These are phyloP conservation scores for Phocoena phocoena DNA, from an alignment of 2,113 vertebrate genomes.

Conservation along the genomic window DNA sequence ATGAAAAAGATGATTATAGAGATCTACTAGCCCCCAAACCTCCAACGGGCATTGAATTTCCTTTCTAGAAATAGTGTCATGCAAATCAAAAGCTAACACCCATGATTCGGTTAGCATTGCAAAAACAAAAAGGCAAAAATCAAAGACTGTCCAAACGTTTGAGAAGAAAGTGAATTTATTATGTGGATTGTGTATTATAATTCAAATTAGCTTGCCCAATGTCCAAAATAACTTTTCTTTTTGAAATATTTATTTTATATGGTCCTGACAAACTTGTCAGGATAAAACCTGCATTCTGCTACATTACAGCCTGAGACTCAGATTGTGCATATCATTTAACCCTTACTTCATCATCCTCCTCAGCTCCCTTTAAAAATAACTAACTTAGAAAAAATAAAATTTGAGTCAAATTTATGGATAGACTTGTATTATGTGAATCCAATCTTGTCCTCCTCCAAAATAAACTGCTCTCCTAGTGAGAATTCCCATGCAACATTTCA, in stretches of 20 bases:
- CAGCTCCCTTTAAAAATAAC: not conserved
- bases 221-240: not conserved
- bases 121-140: not conserved
- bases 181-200: not conserved
- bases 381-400: not conserved
- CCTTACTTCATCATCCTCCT: not conserved
- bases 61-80: not conserved
- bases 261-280: not conserved
- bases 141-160: not conserved
- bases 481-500: not conserved
- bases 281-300: not conserved
- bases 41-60: not conserved
- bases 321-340: not conserved
- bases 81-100: not conserved
- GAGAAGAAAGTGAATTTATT: not conserved
- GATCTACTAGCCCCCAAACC: accelerated
- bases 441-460: not conserved
- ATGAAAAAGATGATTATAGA: not conserved
- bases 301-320: not conserved
- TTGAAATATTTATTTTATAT: not conserved
- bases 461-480: not conserved
- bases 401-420: not conserved
- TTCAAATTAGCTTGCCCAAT: not conserved
- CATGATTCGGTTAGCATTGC: not conserved
- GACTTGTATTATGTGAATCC: not conserved